phyloP scores from a whole-genome alignment of 2,113 vertebrate genomes.

The Hemiscyllium ocellatum region DNA sequence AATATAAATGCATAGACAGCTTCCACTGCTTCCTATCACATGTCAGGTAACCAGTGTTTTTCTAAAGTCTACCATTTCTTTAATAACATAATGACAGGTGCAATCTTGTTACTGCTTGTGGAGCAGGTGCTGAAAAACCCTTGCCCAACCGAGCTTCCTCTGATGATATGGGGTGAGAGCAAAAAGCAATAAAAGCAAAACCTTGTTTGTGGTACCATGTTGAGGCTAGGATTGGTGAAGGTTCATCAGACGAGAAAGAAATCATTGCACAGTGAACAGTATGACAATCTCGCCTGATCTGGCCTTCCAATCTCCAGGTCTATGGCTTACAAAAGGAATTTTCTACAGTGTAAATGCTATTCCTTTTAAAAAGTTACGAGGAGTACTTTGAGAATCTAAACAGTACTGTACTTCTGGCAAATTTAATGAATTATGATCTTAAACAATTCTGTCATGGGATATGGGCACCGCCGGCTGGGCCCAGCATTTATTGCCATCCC shows the following conservation, averaged over 20 bases:
- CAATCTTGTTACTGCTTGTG: not conserved
- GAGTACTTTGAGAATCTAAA: not conserved
- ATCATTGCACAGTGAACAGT: not conserved
- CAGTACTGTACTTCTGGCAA: not conserved
- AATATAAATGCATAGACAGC: not conserved
- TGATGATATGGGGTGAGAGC: not conserved
- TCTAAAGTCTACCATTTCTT: not conserved
- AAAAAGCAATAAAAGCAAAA: not conserved
- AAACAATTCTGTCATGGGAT: no score
- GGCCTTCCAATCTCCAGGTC: not conserved
- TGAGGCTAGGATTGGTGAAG: not conserved
- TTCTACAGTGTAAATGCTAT: not conserved
- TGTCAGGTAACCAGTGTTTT: not conserved
- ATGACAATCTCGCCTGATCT: slow-evolving; percentile 15
- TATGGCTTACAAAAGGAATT: not conserved
- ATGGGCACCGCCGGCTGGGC: no score
- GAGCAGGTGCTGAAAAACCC: not conserved
- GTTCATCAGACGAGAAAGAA: not conserved
- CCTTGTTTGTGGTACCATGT: not conserved
- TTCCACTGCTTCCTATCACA: not conserved
- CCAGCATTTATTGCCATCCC: no score
- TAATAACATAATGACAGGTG: not conserved
- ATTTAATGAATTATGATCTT: not conserved
- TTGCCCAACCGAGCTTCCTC: not conserved
- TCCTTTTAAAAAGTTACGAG: not conserved